Evolutionary conservation across 2,888 invertebrate genomes (phyloP), one percentile per base, ranked within the genome.

Genomic region (Chirona hameri): DNA sequence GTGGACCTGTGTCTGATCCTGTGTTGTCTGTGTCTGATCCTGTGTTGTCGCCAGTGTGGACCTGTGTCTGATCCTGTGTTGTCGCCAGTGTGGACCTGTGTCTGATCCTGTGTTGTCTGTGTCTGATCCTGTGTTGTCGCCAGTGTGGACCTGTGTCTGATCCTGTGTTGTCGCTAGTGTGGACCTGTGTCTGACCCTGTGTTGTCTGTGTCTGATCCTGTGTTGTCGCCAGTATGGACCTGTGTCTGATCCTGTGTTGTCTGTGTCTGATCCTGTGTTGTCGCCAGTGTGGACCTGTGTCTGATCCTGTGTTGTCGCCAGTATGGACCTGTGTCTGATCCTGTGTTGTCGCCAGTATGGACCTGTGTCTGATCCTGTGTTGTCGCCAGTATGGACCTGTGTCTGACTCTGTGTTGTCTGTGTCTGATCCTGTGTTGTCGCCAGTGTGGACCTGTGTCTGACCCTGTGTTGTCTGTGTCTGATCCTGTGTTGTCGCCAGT

Each of bases 321-420:
- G n/a, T n/a, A n/a, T n/a, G n/a, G n/a, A n/a, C 7, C 39, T 39
- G 39, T 39, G 7, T 39, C 39, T 39, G 39, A 39, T 7, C 39
- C 39, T 39, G 39, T 39, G 7, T 39, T 39, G 39, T 39, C 39
- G 7, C 39, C n/a, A n/a, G n/a, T n/a, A n/a, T 72, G 46, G 55
- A 81, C 48, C 55, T 48, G 79, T 55, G 12, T 55, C 55, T 18
- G 18, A 55, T 82, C 76, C 55, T 84, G 81, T 21, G 82, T 80
- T 80, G 55, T 81, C 72, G 76, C 82, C 81, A 39, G 95, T n/a
- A 91, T 98, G 14, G 91, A 91, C 84, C 92, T 95, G 48, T 93
- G 7, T 39, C 39, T 39, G 39, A 39, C 39, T 7, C 39, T 39
- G 39, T 39, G 7, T 39, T 39, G 39, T 39, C 39, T 39, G 39